Percentiles rank a stretch among this genome's conserved stretches.
Conservation (phyloP, 1,140 invertebrate species). For the Venturia canescens region DNA sequence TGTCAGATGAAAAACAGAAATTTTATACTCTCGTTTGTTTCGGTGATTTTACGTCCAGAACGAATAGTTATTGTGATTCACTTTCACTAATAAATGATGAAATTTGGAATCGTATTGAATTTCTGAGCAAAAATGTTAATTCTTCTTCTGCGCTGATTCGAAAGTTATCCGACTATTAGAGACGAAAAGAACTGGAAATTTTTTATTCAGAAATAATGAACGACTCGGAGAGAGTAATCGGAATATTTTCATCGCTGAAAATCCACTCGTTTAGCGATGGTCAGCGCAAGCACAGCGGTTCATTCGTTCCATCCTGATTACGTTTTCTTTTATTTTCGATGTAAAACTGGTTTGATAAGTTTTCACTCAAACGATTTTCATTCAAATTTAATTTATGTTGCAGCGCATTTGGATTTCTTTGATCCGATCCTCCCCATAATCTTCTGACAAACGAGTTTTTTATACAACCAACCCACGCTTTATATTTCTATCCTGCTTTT, state of each 20-base stretch:
- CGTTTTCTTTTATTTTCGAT: no score
- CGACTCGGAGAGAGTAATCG: no score
- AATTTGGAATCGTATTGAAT: not conserved
- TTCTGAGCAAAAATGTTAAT: not conserved
- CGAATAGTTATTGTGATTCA: not conserved
- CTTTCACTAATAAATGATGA: not conserved
- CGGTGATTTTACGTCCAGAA: not conserved
- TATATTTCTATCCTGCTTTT: not conserved
- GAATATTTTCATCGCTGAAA: no score
- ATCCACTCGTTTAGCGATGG: no score
- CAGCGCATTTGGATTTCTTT: not conserved
- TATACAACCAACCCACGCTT: not conserved
- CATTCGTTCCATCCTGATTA: no score
- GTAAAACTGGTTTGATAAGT: no score
- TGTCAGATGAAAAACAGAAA: no score
- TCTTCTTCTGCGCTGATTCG: no score
- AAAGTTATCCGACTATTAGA: no score
- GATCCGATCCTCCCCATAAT: not conserved
- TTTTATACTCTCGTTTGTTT: not conserved
- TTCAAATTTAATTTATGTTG: not conserved
- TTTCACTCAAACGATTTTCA: not conserved
- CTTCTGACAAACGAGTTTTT: not conserved
- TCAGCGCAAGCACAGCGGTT: no score
- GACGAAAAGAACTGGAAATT: no score
- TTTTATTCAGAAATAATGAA: no score